Evolutionary conservation across 2,113 vertebrate species (phyloP), one percentile per base, ranked within the genome.

Genomic region (Tiliqua scincoides): DNA sequence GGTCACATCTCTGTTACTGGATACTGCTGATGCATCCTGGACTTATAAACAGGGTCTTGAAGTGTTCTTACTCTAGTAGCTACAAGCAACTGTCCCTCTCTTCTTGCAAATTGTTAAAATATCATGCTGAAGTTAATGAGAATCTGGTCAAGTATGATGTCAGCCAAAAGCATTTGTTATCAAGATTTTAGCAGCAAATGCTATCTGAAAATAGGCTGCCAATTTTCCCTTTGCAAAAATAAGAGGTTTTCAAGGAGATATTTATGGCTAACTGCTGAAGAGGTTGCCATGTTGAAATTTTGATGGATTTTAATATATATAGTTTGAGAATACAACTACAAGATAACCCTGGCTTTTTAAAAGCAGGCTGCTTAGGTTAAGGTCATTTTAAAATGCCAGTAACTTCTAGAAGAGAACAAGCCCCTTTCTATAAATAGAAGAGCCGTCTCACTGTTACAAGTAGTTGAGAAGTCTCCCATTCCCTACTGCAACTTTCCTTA

Each of bases 341-440:
- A 8, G 62, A 70, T 70, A 76, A n/a, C 82, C 48, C 0, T 35
- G 54, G 59, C 78, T 43, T 23, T 90, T 78, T 88, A 80, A 43
- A 87, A 85, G 68, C 71, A 89, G 62, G 23, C 65, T 87, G 30
- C 89, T 86, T 84, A 91, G 88, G 43, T 48, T 57, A 12, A 57
- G 54, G 54, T 57, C 54, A 57, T 57, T 57, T 2, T 83, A 84
- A 92, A 91, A 76, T 91, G 61, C 73, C 89, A 15, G 35, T 83
- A 75, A 23, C 35, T 30, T 0, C 2, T 20, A 77, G 54, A 40
- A 72, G 75, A 59, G 72, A 52, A 54, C 17, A 30, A 89, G 71
- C 73, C 35, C n/a, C 8, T 61, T 80, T 88, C 76, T 93, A 95
- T 95, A 95, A 96, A 97, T 93, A 94, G 84, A 40, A 15, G 80